A percentile compares a stretch with the other conserved stretches of the same genome.
Conservation (phyloP, 2,113 vertebrate genomes). For the Ochotona curzoniae region DNA sequence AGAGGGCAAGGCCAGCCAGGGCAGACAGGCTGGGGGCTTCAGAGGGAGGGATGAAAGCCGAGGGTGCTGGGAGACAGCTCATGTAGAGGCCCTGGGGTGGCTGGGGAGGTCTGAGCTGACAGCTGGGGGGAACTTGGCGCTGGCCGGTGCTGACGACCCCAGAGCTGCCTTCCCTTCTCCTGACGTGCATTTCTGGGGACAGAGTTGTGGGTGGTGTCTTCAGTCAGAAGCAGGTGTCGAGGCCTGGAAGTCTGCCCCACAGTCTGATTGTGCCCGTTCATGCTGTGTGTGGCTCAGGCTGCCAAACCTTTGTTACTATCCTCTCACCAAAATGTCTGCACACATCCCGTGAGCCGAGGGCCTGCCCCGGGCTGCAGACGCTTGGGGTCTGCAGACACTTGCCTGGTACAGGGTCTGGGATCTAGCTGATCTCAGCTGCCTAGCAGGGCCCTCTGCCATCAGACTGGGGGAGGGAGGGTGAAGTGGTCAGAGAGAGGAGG, state of each 20-base stretch:
- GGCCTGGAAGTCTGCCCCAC: background rate
- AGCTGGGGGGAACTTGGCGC: background rate
- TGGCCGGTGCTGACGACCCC: accelerated
- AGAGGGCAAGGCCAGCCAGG: background rate
- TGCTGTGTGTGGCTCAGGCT: background rate
- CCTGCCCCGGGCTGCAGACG: background rate
- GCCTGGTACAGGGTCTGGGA: background rate
- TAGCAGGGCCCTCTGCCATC: background rate
- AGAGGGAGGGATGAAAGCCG: background rate
- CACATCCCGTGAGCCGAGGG: background rate
- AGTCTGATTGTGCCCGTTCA: background rate
- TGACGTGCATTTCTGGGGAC: background rate
- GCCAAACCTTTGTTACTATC: background rate
- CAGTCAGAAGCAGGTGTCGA: background rate
- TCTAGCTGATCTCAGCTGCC: background rate
- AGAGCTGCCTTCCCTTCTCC: background rate
- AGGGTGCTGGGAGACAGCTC: background rate
- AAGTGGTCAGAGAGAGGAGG: background rate
- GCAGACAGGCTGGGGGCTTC: background rate
- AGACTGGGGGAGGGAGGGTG: background rate
- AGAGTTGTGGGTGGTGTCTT: too few species aligned
- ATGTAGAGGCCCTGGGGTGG: background rate
- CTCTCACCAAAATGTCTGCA: background rate
- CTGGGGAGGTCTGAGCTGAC: background rate
- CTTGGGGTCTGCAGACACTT: too few species aligned